phyloP scores from a whole-genome alignment of 2,113 vertebrate species.

The Microtus pennsylvanicus region DNA sequence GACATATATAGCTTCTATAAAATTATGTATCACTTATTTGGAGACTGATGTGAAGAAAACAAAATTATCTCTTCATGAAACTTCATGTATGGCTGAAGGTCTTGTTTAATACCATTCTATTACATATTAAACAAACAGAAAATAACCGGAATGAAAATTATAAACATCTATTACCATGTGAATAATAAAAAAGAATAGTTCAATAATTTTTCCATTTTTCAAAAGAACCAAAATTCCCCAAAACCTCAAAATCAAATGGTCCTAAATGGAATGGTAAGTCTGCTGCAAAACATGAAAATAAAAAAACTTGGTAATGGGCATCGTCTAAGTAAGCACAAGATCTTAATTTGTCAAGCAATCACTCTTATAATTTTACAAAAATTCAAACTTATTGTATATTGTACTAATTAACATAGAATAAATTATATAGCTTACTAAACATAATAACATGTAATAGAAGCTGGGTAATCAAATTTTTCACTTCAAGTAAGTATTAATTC shows the following conservation, averaged over 20 bases:
- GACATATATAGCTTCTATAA: not conserved
- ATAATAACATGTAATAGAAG: not conserved
- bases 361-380: not conserved
- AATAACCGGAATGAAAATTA: not conserved
- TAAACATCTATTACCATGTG: not conserved
- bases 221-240: not conserved
- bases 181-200: not conserved
- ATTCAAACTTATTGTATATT: not conserved
- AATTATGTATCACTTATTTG: not conserved
- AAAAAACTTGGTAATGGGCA: not conserved
- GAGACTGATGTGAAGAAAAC: not conserved
- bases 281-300: not conserved
- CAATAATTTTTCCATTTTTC: conserved; percentile 13
- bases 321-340: not conserved
- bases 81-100: not conserved
- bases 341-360: not conserved
- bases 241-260: not conserved
- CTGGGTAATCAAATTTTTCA: not conserved
- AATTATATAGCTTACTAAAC: conserved; percentile 15
- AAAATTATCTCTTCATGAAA: not conserved
- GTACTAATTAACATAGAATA: not conserved
- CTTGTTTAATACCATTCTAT: not conserved
- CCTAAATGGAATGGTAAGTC: not conserved
- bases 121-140: not conserved
- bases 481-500: not conserved